Evolutionary conservation across 2,888 invertebrate species (phyloP).

Genomic region (Synanthedon tipuliformis): DNA sequence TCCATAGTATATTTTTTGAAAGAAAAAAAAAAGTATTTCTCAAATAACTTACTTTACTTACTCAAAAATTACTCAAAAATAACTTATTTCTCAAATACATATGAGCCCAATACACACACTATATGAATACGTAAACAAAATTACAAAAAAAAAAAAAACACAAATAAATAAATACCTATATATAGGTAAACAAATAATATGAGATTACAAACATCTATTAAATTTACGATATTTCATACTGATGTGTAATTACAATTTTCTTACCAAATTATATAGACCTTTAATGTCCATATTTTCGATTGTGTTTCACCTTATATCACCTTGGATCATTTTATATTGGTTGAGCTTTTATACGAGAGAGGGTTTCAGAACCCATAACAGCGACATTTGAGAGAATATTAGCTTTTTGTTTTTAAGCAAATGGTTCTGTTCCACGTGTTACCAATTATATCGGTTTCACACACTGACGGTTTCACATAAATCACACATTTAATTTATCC

Average conservation of each 20-base stretch:
- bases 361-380: conserved; percentile 13
- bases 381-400: conserved; percentile 10
- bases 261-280: background rate
- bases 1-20: too few species aligned
- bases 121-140: background rate
- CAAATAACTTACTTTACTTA: too few species aligned
- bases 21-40: too few species aligned
- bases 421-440: conserved; percentile 10
- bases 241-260: background rate
- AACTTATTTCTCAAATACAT: too few species aligned
- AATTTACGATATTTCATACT: background rate
- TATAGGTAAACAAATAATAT: too few species aligned
- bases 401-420: conserved; percentile 11
- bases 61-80: too few species aligned
- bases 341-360: conserved; percentile 6
- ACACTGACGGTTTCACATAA: background rate
- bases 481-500: background rate
- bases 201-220: too few species aligned
- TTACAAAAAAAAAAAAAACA: background rate
- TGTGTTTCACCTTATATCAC: background rate
- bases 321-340: background rate
- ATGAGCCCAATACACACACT: background rate
- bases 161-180: too few species aligned
- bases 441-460: conserved; percentile 11
- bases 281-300: background rate